These are phyloP conservation scores for Trypoxylus dichotomus DNA, from an alignment of 1,140 invertebrate species.

Conservation along the genomic window DNA sequence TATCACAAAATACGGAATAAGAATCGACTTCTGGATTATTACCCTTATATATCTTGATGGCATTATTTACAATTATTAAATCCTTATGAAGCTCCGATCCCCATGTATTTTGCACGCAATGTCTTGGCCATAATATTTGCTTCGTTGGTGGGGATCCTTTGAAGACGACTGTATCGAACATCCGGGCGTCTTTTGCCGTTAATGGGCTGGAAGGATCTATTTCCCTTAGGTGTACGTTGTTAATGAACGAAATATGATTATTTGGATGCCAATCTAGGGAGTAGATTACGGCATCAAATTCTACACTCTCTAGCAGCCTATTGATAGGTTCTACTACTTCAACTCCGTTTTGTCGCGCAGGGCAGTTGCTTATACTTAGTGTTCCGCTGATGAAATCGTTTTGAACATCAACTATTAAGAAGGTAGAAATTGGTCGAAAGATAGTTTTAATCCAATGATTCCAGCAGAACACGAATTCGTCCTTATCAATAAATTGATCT, in stretches of 20 bases:
- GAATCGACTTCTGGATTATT: slow-evolving; percentile 94
- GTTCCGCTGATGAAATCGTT: slow-evolving; percentile 97
- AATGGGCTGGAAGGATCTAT: slow-evolving; percentile 70
- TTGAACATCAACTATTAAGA: slow-evolving; percentile 95
- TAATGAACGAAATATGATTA: slow-evolving; percentile 96
- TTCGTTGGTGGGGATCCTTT: slow-evolving; percentile 79
- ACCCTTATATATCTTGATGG: slow-evolving; percentile 89
- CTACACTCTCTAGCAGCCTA: slow-evolving; percentile 77
- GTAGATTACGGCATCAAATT: slow-evolving; percentile 93
- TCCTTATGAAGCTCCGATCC: slow-evolving; percentile 92
- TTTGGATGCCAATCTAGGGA: slow-evolving; percentile 96
- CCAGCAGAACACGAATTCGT: slow-evolving; percentile 83
- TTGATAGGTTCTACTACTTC: slow-evolving; percentile 93
- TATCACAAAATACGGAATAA: slow-evolving; percentile 98
- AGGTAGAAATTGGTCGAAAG: slow-evolving; percentile 81
- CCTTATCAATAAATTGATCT: slow-evolving; percentile 78
- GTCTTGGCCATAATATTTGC: slow-evolving; percentile 90
- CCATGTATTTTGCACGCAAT: slow-evolving; percentile 94
- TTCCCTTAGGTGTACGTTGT: slow-evolving; percentile 76
- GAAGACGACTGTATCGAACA: slow-evolving; percentile 91
- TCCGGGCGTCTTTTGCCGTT: slow-evolving; percentile 72
- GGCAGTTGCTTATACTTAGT: slow-evolving; percentile 89
- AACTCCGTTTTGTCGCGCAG: slow-evolving; percentile 84
- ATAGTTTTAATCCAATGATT: slow-evolving; percentile 86
- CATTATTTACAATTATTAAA: slow-evolving; percentile 75